Evolutionary conservation across 1,140 invertebrate genomes (phyloP), one percentile per base, ranked within the genome.

Genomic region (Zaprionus taronus): DNA sequence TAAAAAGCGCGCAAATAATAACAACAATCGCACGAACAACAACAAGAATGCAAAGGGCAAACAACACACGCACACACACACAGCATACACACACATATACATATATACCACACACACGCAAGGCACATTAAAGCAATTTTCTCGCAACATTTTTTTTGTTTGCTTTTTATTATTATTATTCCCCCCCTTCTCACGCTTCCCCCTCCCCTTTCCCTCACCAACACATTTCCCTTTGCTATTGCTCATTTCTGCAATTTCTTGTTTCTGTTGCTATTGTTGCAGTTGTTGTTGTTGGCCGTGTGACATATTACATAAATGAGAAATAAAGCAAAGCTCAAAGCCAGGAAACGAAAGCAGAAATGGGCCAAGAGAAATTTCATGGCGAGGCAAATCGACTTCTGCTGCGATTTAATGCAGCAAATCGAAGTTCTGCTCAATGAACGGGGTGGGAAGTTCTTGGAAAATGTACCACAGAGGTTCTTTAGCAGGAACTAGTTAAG

Each of bases 71-170:
- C 75, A 57, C 2, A 64, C 56, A 61, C 36, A 65, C 28, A 57
- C 20, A 28, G 58, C 36, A 57, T 15, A 36, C 57, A 55, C 41
- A 63, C 44, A 44, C 36, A 70, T 63, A 69, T 68, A 75, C 62
- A 81, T 64, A 80, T 56, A 36, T 24, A 69, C 73, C 83, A 79
- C 75, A 75, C 78, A 87, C 85, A 87, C 84, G 84, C 84, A 84
- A 84, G 72, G 63, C 72, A 89, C 74, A 89, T 89, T 89, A 89
- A 81, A 90, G 85, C 85, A 80, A 84, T 89, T 90, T 79, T 75
- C 73, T 80, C 38, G 77, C 79, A 64, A 77, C 38, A 72, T 72
- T 77, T 68, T 68, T 67, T 51, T 41, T 58, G 53, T 55, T 65
- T 47, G 31, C 17, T 22, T 58, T 56, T 53, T 61, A 51, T 53